Evolutionary conservation across 2,113 vertebrate species (phyloP).

Genomic region (Charina bottae): DNA sequence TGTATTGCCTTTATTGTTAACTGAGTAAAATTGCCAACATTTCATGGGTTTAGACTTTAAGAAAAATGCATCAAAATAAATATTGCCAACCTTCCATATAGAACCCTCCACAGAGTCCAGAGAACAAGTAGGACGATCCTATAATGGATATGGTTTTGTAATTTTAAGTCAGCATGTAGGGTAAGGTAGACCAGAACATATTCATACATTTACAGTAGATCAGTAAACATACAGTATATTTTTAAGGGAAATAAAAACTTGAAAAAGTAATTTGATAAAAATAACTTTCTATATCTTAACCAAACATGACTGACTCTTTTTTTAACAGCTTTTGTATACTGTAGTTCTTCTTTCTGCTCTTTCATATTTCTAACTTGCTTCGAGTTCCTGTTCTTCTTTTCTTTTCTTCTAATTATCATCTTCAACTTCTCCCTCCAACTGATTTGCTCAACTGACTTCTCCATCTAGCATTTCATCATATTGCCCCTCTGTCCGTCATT

Average conservation of each 20-base stretch:
- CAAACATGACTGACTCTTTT: neutral
- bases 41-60: neutral
- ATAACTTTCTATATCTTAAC: neutral
- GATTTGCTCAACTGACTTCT: neutral
- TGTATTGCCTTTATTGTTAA: neutral
- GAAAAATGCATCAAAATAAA: neutral
- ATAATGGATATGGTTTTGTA: neutral
- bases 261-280: neutral
- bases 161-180: neutral
- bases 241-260: neutral
- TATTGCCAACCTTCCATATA: neutral
- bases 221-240: neutral
- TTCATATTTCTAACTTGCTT: neutral
- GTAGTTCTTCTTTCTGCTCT: neutral
- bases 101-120: neutral
- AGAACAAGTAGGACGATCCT: neutral
- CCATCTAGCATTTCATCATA: too few species aligned
- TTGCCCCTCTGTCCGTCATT: neutral
- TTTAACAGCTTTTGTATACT: neutral
- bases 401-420: neutral
- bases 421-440: neutral
- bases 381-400: neutral
- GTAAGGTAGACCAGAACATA: neutral
- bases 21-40: neutral
- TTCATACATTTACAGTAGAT: neutral